phyloP scores from a whole-genome alignment of 2,113 vertebrate species.

The Silurus asotus region DNA sequence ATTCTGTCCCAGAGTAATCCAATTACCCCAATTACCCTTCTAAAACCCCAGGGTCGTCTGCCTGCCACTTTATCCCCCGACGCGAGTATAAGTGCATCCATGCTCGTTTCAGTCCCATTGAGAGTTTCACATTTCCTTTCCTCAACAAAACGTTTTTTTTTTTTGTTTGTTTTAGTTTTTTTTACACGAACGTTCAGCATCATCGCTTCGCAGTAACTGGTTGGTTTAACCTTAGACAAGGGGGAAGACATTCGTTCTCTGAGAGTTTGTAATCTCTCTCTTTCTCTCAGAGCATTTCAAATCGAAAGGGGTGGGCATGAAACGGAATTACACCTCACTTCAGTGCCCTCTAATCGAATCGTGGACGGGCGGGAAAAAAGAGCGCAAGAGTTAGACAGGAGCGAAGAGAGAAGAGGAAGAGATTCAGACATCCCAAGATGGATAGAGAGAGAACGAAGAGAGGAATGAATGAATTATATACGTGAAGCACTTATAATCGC shows the following conservation, averaged over 20 bases:
- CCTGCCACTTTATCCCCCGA: conserved; percentile 11
- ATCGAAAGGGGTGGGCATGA: conserved; percentile 7
- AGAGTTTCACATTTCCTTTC: conserved; percentile 12
- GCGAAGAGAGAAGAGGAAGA: background rate
- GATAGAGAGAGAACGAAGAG: background rate
- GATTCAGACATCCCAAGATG: background rate
- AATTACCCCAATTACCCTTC: conserved; percentile 44
- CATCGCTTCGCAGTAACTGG: background rate
- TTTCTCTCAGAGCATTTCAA: conserved; percentile 20
- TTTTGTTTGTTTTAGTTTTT: background rate
- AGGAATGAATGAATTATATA: background rate
- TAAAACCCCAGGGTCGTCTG: conserved; percentile 25
- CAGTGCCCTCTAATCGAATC: conserved; percentile 49
- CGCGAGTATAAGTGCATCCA: background rate
- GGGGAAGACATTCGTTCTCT: conserved; percentile 32
- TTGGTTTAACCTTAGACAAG: background rate
- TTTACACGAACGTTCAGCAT: conserved; percentile 4
- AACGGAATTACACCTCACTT: conserved; percentile 46
- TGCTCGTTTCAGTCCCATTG: background rate
- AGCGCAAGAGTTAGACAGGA: background rate
- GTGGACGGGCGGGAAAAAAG: conserved; percentile 11
- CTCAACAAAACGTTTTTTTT: background rate
- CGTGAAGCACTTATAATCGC: background rate
- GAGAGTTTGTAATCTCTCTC: conserved; percentile 1
- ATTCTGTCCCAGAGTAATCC: conserved; percentile 47